Evolutionary conservation across 1,140 invertebrate genomes (phyloP).

Genomic region (Bilobella aurantiaca): DNA sequence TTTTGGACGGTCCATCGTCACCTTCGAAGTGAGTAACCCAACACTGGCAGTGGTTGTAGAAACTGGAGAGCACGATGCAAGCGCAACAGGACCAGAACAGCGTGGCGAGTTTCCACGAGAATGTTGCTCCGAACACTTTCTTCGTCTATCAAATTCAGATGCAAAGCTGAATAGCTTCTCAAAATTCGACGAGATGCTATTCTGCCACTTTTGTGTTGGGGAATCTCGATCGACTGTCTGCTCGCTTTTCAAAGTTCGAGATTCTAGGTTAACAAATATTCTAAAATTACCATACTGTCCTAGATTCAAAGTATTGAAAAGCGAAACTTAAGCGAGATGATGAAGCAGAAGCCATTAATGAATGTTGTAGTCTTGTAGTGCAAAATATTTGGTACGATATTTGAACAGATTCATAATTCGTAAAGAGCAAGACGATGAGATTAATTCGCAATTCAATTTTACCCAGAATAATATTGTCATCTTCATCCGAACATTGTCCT

Average conservation of each 20-base stretch:
- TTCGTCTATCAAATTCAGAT: constrained; percentile 69
- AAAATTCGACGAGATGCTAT: constrained; percentile 73
- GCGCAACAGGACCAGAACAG: not conserved
- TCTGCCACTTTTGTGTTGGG: constrained; percentile 55
- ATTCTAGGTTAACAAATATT: not conserved
- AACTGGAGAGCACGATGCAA: constrained; percentile 27
- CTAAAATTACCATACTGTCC: not conserved
- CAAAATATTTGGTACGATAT: too few species aligned
- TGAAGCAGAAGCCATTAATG: too few species aligned
- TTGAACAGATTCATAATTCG: too few species aligned
- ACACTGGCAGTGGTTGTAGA: constrained; percentile 31
- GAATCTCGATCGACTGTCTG: not conserved
- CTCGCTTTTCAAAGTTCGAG: not conserved
- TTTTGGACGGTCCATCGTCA: constrained; percentile 26
- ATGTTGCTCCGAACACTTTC: constrained; percentile 55
- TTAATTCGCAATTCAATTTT: too few species aligned
- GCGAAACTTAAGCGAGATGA: too few species aligned
- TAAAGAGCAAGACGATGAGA: too few species aligned
- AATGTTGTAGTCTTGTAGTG: too few species aligned
- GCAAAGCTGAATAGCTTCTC: constrained; percentile 75
- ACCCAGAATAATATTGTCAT: too few species aligned
- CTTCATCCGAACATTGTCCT: too few species aligned
- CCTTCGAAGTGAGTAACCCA: constrained; percentile 4
- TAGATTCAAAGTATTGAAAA: too few species aligned
- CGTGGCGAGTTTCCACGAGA: constrained; percentile 22